phyloP scores from a whole-genome alignment of 2,888 invertebrate species.

The Patella caerulea region DNA sequence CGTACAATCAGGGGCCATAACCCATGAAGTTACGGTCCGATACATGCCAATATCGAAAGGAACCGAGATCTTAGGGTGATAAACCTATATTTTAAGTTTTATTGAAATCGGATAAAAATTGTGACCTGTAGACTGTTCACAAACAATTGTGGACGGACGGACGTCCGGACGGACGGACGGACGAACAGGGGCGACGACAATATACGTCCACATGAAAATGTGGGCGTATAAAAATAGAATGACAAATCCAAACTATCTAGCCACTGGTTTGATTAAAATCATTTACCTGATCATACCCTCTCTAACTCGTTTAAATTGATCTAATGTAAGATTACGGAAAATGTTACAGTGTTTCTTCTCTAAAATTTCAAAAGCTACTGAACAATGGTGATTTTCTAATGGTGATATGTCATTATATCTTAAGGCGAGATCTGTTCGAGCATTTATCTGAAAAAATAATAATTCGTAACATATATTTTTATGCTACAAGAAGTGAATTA shows the following conservation, averaged over 20 bases:
- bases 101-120: no score
- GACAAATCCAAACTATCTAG: not conserved
- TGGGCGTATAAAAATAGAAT: not conserved
- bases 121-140: no score
- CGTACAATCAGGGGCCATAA: no score
- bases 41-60: no score
- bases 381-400: slow-evolving; percentile 71
- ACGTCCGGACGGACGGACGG: no score
- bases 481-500: no score
- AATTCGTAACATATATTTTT: not conserved
- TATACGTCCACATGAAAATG: no score
- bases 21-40: no score
- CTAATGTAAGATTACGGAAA: slow-evolving; percentile 55
- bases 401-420: slow-evolving; percentile 71
- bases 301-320: slow-evolving; percentile 76
- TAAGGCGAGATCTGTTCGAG: slow-evolving; percentile 70
- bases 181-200: no score
- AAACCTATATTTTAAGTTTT: no score
- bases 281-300: slow-evolving; percentile 80
- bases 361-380: slow-evolving; percentile 70
- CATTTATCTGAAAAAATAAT: slow-evolving; percentile 65
- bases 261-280: not conserved
- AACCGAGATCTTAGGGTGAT: no score
- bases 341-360: slow-evolving; percentile 63
- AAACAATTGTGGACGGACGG: no score